These are phyloP conservation scores for Eudemis profundana DNA, from an alignment of 2,888 invertebrate genomes.

Conservation along the genomic window DNA sequence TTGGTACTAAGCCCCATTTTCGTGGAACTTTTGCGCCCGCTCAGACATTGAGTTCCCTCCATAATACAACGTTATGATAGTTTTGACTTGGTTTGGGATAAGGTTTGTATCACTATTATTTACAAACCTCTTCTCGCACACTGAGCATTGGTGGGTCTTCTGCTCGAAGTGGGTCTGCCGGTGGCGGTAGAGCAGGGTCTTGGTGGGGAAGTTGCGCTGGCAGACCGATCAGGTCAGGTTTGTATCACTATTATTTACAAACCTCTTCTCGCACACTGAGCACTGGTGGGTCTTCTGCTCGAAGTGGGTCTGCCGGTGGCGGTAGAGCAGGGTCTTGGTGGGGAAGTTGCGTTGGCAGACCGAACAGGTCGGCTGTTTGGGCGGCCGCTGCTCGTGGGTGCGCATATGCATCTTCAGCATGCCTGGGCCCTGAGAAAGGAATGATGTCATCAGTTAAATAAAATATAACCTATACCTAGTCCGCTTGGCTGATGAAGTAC, in stretches of 20 bases:
- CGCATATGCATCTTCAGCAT: constrained; percentile 89
- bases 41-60: too few species aligned
- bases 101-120: too few species aligned
- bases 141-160: constrained; percentile 79
- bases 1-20: too few species aligned
- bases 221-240: constrained; percentile 87
- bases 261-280: constrained; percentile 77
- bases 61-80: too few species aligned
- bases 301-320: constrained; percentile 87
- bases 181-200: constrained; percentile 86
- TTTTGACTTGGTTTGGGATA: too few species aligned
- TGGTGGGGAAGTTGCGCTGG: constrained; percentile 85
- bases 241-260: too few species aligned
- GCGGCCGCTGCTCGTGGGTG: constrained; percentile 85
- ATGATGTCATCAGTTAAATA: too few species aligned
- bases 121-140: constrained; percentile 75
- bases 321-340: constrained; percentile 86
- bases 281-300: constrained; percentile 82
- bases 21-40: too few species aligned
- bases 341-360: constrained; percentile 86
- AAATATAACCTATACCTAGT: too few species aligned
- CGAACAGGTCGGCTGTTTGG: constrained; percentile 86
- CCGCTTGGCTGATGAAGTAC: too few species aligned
- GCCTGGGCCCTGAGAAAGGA: constrained; percentile 80
- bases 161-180: constrained; percentile 87